Evolutionary conservation across 2,888 invertebrate species (phyloP), one percentile per base, ranked within the genome.

Genomic region (Acleris holmiana): DNA sequence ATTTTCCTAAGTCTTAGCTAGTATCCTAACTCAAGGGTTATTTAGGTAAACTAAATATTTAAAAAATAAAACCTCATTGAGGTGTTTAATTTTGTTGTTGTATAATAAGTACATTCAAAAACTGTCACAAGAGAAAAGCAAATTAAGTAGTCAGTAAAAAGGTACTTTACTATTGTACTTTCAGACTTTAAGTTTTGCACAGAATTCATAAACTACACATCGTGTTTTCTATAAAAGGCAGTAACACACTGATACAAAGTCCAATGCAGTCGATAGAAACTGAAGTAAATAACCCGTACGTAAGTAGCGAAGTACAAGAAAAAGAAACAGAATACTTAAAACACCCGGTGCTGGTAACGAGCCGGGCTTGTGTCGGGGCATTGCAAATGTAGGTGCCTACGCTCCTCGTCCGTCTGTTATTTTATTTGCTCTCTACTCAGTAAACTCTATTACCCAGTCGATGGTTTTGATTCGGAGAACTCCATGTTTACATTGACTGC

Each of bases 381-480:
- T 73, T 74, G 84, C 81, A 74, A 82, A 82, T 83, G 82, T 79
- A 80, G 79, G 53, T 69, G 61, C 68, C 71, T 69, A 75, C 77
- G 78, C 75, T 78, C 77, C 78, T 76, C 75, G 72, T 61, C 70
- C 75, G 80, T 82, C 78, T 89, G 88, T 90, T 90, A 88, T 89
- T 90, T 88, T 90, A 86, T 90, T 90, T 90, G 83, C 83, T 82
- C 80, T 84, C 78, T 85, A 84, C 89, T 89, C 84, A 78, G 89
- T 86, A 87, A 86, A 88, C 84, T 85, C 88, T 89, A 88, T 89
- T 86, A 85, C 83, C 77, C 81, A 80, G 78, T 82, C 87, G 87
- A 89, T 86, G 82, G 86, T 85, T 89, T 89, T 88, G 88, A 89
- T 89, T 90, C 89, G 78, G 73, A 85, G 90, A 88, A 90, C 76